Conservation (phyloP, 2,888 invertebrate genomes). For the Eupithecia subumbrata region DNA sequence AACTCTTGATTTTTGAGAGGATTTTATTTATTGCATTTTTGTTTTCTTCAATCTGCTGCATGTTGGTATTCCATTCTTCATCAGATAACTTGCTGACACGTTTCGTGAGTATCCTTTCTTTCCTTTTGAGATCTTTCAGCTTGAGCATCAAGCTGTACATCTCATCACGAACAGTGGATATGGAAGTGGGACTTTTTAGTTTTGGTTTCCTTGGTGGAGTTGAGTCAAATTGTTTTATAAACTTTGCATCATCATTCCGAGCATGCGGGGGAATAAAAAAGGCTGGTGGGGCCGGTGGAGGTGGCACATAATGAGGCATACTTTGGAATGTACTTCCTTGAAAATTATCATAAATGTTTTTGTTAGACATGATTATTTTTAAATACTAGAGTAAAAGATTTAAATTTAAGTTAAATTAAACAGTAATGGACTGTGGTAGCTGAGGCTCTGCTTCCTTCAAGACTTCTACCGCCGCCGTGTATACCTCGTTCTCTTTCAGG, state of each 20-base stretch:
- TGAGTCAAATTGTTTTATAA: conserved; percentile 59
- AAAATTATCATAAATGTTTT: conserved; percentile 69
- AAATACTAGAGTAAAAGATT: conserved; percentile 55
- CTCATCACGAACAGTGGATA: conserved; percentile 56
- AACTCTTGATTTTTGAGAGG: conserved; percentile 68
- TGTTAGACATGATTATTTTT: conserved; percentile 74
- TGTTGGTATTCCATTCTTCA: conserved; percentile 81
- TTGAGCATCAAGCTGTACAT: conserved; percentile 51
- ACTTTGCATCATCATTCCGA: conserved; percentile 57
- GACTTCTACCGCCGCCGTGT: conserved; percentile 86
- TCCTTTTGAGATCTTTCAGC: conserved; percentile 56
- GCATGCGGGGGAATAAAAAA: conserved; percentile 49
- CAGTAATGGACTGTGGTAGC: conserved; percentile 69
- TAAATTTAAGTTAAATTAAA: conserved; percentile 51
- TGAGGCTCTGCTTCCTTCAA: conserved; percentile 87
- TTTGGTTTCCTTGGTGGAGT: conserved; percentile 33
- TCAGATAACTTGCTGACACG: conserved; percentile 75
- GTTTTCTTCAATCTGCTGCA: conserved; percentile 76
- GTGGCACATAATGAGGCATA: conserved; percentile 48
- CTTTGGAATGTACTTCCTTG: conserved; percentile 72
- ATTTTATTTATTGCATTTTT: conserved; percentile 74
- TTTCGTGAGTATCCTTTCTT: conserved; percentile 70
- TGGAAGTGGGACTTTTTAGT: conserved; percentile 44
- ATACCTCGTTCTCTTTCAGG: conserved; percentile 89
- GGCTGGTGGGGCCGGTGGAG: conserved; percentile 57